These are phyloP conservation scores for Scyliorhinus canicula DNA, from an alignment of 2,797 vertebrate species.

Conservation along the genomic window DNA sequence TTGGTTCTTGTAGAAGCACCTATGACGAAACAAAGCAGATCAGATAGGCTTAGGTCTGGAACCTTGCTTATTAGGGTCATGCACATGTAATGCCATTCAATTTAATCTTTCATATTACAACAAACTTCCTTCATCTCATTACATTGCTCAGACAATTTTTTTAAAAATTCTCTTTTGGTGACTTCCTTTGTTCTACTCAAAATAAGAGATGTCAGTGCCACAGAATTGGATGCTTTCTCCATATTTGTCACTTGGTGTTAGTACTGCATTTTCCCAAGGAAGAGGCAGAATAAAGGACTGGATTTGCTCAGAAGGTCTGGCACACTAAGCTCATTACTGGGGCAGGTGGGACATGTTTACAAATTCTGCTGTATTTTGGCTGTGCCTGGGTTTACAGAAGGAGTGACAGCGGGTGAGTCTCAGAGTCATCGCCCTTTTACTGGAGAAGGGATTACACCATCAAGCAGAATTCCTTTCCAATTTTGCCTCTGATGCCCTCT, in stretches of 20 bases:
- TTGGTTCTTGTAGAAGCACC: constrained; percentile 97
- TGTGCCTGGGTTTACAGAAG: neutral
- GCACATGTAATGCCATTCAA: neutral
- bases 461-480: neutral
- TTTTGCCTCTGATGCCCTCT: neutral
- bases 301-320: neutral
- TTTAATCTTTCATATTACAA: neutral
- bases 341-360: neutral
- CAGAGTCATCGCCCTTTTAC: neutral
- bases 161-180: neutral
- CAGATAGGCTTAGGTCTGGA: neutral
- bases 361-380: neutral
- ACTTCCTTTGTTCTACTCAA: constrained; percentile 1
- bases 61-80: neutral
- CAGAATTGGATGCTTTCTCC: neutral
- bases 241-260: neutral
- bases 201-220: neutral
- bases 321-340: too few species aligned
- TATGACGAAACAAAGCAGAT: constrained; percentile 61
- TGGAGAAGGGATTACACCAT: neutral
- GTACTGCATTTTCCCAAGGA: neutral
- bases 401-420: neutral
- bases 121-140: neutral
- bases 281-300: neutral
- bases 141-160: neutral